phyloP scores from a whole-genome alignment of 2,113 vertebrate genomes.

The Pterophyllum scalare region DNA sequence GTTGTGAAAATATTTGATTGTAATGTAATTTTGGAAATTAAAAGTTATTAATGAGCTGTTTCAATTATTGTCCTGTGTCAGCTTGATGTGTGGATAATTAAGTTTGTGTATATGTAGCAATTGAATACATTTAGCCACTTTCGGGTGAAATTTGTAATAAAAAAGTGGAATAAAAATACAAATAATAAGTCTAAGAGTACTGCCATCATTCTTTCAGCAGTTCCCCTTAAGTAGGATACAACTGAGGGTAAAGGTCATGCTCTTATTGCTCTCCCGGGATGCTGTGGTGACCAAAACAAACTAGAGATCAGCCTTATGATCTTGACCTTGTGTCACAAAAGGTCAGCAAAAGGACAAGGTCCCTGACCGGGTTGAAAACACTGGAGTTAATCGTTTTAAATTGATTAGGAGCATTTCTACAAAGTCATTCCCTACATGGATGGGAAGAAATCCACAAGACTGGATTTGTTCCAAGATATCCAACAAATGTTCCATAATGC shows the following conservation, averaged over 20 bases:
- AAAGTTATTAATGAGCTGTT: not conserved
- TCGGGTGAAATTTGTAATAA: not conserved
- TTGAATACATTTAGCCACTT: not conserved
- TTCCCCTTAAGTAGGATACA: slow-evolving; percentile 25
- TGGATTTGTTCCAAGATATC: not conserved
- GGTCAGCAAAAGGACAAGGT: slow-evolving; percentile 5
- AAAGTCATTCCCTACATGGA: not conserved
- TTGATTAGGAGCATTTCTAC: not conserved
- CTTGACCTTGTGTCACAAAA: slow-evolving; percentile 51
- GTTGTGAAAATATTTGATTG: slow-evolving; percentile 11
- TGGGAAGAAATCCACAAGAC: not conserved
- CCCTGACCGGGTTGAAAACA: slow-evolving; percentile 22
- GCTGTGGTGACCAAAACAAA: slow-evolving; percentile 47
- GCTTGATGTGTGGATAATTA: not conserved
- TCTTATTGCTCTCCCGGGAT: slow-evolving; percentile 48
- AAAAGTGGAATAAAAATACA: not conserved
- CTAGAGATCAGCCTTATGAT: slow-evolving; percentile 14
- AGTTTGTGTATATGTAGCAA: not conserved
- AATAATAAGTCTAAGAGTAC: not conserved
- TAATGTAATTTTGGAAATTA: slow-evolving; percentile 16
- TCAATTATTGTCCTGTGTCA: not conserved
- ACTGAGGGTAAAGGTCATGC: slow-evolving; percentile 41
- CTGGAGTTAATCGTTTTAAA: slow-evolving; percentile 31
- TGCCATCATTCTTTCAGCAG: not conserved
- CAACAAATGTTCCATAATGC: not conserved